Evolutionary conservation across 2,888 invertebrate species (phyloP), one percentile per base, ranked within the genome.

Genomic region (Chymomyza caudatula): DNA sequence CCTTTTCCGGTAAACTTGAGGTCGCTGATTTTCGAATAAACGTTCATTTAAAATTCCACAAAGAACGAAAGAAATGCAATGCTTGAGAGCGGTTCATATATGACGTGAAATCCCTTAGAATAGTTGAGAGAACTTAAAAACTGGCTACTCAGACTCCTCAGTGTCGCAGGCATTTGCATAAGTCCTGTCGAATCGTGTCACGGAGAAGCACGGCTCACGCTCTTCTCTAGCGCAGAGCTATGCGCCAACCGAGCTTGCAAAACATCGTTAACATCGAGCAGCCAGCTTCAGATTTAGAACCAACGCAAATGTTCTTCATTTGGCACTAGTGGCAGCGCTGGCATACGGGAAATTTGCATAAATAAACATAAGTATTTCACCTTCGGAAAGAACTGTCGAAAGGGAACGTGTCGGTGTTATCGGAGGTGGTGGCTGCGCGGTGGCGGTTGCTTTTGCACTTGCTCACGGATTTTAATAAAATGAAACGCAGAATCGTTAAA

Each of bases 331-430:
- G 29, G 54, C 29, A 19, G 63, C 8, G 29, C 29, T 52, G 76
- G 63, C 66, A 55, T 62, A 62, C 54, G 43, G 19, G 23, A 73
- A 70, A 84, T 82, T 86, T 81, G 76, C 86, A 86, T 86, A 86
- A 83, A 71, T 71, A 80, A 74, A 80, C 73, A 65, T 76, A 37
- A 37, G 29, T 37, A 63, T 63, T 66, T 77, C 65, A 73, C 64
- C 71, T 71, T 68, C 62, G 69, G 22, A 11, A 44, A 44, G 63
- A 70, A 57, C 49, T 20, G 29, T 37, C 11, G 29, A 37, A 37
- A 37, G 20, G 20, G n/a, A 52, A n/a, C 20, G 20, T 52, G 20
- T 20, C 37, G 29, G 11, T 37, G 3, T 23, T 23, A 23, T 23
- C 23, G 23, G 23, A 3, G 51, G 4, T 17, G 51, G 51, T 5